phyloP scores from a whole-genome alignment of 1,140 invertebrate genomes.

The Grapholita molesta region DNA sequence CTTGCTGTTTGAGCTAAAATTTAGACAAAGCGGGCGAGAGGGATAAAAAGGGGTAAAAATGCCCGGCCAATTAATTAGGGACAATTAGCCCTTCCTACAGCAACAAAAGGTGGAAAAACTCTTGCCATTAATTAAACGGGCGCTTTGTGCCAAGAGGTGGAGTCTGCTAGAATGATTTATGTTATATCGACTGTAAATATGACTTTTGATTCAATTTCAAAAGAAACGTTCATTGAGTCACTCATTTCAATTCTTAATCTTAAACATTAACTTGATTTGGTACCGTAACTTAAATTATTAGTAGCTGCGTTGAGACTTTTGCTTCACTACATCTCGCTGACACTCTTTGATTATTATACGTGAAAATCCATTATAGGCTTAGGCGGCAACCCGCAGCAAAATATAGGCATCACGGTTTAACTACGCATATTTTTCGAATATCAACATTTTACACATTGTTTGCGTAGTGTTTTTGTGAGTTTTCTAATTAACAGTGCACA shows the following conservation, averaged over 20 bases:
- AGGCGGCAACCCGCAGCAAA: no score
- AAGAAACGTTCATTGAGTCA: not conserved
- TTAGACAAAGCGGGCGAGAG: constrained; percentile 41
- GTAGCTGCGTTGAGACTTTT: no score
- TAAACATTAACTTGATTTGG: not conserved
- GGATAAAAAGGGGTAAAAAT: constrained; percentile 42
- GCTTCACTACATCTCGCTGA: no score
- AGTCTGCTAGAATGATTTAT: not conserved
- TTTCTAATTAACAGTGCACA: no score
- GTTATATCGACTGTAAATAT: not conserved
- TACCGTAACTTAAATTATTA: no score
- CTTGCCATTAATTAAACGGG: constrained; percentile 59
- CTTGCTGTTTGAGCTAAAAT: constrained; percentile 19
- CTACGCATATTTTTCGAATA: no score
- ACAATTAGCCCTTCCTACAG: constrained; percentile 62
- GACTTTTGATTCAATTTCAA: not conserved
- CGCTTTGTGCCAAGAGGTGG: constrained; percentile 8
- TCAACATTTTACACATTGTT: no score
- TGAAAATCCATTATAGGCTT: no score
- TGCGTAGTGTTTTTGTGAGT: no score
- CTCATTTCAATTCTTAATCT: not conserved
- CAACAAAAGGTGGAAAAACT: constrained; percentile 73
- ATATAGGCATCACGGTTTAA: no score
- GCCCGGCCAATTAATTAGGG: constrained; percentile 61
- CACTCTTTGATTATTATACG: no score